These are phyloP conservation scores for Columba guinea DNA, from an alignment of 2,797 vertebrate genomes.

Conservation along the genomic window DNA sequence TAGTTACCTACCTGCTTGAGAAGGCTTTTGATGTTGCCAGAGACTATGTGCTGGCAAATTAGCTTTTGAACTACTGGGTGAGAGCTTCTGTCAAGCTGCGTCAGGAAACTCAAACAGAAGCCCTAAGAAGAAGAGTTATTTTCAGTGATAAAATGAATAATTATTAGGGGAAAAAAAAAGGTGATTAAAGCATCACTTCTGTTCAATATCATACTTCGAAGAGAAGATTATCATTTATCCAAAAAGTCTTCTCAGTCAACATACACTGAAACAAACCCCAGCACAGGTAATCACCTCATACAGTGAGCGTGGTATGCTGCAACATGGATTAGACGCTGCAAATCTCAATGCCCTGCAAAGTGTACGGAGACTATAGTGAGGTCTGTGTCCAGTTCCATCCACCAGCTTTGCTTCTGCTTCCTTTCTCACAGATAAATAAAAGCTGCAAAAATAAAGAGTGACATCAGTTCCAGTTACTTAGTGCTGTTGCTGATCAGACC, in stretches of 20 bases:
- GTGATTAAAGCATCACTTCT: not conserved
- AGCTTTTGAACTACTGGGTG: constrained; percentile 91
- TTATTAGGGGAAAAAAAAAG: not conserved
- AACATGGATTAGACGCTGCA: constrained; percentile 86
- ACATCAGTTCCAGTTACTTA: not conserved
- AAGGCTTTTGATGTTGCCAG: constrained; percentile 88
- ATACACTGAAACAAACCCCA: not conserved
- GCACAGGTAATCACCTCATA: constrained; percentile 85
- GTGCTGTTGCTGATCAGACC: not conserved
- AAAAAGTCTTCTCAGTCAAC: not conserved
- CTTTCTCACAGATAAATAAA: constrained; percentile 89
- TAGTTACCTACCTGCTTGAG: constrained; percentile 84
- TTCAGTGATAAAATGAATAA: not conserved
- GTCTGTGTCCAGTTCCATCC: constrained; percentile 92
- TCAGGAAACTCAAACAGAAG: constrained; percentile 96
- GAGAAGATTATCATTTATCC: not conserved
- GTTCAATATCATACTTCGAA: not conserved
- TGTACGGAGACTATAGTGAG: constrained; percentile 94
- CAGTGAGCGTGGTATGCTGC: constrained; percentile 88
- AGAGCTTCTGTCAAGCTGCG: constrained; percentile 91
- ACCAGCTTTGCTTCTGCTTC: constrained; percentile 83
- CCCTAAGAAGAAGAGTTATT: constrained; percentile 79
- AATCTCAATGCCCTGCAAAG: constrained; percentile 93
- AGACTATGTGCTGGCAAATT: constrained; percentile 88
- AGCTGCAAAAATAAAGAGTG: constrained; percentile 77